A percentile compares a stretch with the other conserved stretches of the same genome.
Evolutionary conservation across 2,113 vertebrate species (phyloP).

Genomic region (Pycnonotus jocosus): DNA sequence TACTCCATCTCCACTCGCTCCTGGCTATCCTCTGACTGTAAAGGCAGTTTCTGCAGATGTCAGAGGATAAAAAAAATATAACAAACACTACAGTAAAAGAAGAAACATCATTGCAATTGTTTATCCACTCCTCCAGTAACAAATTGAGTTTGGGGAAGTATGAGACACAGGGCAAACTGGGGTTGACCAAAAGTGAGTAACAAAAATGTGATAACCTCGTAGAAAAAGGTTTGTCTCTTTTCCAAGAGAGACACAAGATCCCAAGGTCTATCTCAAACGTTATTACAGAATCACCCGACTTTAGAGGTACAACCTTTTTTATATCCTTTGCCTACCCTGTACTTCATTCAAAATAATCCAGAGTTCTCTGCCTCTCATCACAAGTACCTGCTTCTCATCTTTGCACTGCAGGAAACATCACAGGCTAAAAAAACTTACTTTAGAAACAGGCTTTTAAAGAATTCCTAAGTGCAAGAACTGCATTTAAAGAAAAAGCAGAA

Average conservation of each 20-base stretch:
- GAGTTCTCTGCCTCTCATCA: background rate
- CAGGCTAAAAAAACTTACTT: conserved; percentile 30
- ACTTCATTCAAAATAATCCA: background rate
- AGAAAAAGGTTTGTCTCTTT: background rate
- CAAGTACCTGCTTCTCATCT: conserved; percentile 33
- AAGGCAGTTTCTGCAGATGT: background rate
- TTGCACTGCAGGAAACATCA: conserved; percentile 19
- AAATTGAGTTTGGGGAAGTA: background rate
- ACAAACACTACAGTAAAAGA: background rate
- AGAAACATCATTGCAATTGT: background rate
- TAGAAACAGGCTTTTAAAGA: conserved; percentile 25
- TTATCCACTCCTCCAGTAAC: background rate
- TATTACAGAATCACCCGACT: background rate
- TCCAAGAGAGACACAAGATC: background rate
- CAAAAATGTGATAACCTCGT: fast-evolving
- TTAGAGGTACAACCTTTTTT: background rate
- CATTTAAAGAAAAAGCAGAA: conserved; percentile 42
- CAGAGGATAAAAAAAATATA: background rate
- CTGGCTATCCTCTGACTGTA: background rate
- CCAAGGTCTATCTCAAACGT: background rate
- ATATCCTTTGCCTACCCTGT: background rate
- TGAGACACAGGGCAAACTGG: background rate
- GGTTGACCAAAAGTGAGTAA: background rate
- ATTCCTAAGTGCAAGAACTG: conserved; percentile 20
- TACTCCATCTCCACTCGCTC: background rate